phyloP scores from a whole-genome alignment of 2,113 vertebrate species.

The Micronycteris hirsuta region DNA sequence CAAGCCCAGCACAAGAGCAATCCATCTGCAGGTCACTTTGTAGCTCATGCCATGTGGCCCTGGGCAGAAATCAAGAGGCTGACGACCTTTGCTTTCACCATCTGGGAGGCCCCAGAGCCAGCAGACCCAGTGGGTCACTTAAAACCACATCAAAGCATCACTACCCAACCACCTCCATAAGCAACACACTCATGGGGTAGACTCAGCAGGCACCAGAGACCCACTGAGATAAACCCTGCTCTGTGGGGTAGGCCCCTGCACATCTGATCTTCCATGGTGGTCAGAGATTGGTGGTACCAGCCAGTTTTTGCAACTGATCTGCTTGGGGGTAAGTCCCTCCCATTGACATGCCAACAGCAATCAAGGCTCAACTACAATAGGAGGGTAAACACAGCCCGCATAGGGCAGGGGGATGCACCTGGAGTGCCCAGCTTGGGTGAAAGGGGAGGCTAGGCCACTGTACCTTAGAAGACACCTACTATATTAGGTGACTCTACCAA shows the following conservation, averaged over 20 bases:
- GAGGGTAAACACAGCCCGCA: background rate
- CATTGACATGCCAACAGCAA: background rate
- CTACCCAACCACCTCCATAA: background rate
- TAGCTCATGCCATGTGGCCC: background rate
- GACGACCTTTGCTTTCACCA: background rate
- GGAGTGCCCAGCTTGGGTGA: background rate
- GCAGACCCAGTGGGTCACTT: background rate
- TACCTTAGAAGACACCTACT: too few relatives aligned
- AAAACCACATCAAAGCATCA: background rate
- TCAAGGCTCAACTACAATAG: background rate
- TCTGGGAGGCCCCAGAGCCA: background rate
- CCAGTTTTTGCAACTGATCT: background rate
- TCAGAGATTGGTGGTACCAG: background rate
- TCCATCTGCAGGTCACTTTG: background rate
- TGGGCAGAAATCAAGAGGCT: background rate
- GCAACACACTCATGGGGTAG: background rate
- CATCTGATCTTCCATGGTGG: background rate
- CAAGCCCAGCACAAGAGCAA: background rate
- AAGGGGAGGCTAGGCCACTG: too few relatives aligned
- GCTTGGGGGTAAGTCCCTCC: background rate
- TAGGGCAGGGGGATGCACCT: background rate
- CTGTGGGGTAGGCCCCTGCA: background rate
- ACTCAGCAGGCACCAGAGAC: background rate
- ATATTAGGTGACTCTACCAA: too few relatives aligned
- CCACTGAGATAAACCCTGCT: background rate